Base-by-base conservation (phyloP, 2,797 vertebrate genomes). In the Luscinia luscinia region DNA sequence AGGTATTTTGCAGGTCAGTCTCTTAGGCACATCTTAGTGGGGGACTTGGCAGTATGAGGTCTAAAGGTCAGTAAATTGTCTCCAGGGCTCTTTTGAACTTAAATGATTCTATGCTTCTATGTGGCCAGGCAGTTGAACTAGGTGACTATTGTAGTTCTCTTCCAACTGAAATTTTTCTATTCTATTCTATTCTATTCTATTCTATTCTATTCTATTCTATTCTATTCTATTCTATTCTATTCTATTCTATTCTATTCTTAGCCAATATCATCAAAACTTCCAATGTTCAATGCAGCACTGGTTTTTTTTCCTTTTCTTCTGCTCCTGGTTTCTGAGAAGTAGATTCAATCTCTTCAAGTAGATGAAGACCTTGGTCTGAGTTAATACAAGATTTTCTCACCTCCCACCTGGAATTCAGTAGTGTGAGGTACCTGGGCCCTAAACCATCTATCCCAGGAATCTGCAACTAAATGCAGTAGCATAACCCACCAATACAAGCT, bases 361-460 rank as follows among this genome's bases (percentile, higher is more conserved):
- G 32, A 76, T 38, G 4, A 68, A 81, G 82, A 88, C n/a, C 43
- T 81, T 1, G 2, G 2, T 87, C 55, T 48, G 51, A 89, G 24
- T 79, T 93, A 61, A 36, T 64, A 43, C 4, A 68, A 63, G 11
- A 4, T 83, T 89, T 94, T 88, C 32, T 72, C 51, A 64, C 24
- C 58, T 93, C 18, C 54, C 69, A 66, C 64, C 34, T 85, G 61
- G 61, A 91, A 85, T 77, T 87, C 45, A 77, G 61, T 80, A 85
- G 70, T 43, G 52, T 1, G 2, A 54, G 61, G 74, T 57, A 92
- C 30, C 32, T 61, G n/a, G n/a, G 16, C 41, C 12, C 32, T 84
- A 70, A 77, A 23, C 27, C 64, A 85, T 81, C 48, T 32, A 5
- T 55, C 30, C 24, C 73, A 58, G 54, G 43, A 90, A 68, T 51